Evolutionary conservation across 2,888 invertebrate species (phyloP).

Genomic region (Nasonia oneida): DNA sequence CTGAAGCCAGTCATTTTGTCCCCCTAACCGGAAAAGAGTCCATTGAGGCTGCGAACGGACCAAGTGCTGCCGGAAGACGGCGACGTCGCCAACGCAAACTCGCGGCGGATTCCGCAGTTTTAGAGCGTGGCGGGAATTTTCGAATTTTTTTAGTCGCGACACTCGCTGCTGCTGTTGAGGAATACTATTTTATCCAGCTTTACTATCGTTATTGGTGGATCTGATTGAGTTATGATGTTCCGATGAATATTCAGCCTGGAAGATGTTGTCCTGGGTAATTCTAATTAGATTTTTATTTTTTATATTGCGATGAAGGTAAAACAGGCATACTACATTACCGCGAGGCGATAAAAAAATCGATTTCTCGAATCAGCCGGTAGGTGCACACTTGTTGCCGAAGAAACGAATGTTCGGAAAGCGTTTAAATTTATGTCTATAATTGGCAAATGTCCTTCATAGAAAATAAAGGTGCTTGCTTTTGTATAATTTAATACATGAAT

Average conservation of each 20-base stretch:
- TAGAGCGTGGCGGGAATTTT: neutral
- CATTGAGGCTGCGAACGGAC: conserved; percentile 63
- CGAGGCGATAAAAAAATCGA: neutral
- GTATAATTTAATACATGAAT: no score
- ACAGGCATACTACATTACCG: neutral
- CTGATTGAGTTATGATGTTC: neutral
- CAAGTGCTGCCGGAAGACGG: conserved; percentile 70
- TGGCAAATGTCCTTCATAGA: neutral
- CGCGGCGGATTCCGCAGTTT: neutral
- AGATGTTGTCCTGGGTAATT: neutral
- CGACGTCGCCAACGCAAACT: conserved; percentile 17
- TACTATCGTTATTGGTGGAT: neutral
- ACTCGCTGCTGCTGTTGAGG: neutral
- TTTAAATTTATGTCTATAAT: neutral
- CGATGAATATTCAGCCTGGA: neutral
- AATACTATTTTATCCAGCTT: neutral
- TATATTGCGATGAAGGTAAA: neutral
- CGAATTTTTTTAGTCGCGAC: neutral
- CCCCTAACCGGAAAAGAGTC: conserved; percentile 72
- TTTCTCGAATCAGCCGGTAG: neutral
- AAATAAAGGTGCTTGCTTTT: no score
- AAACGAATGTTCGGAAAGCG: neutral
- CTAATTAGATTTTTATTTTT: neutral
- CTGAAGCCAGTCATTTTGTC: conserved; percentile 76
- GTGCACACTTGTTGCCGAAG: neutral